Base-by-base conservation (phyloP, 2,888 invertebrate genomes). In the Auanema freiburgensis region DNA sequence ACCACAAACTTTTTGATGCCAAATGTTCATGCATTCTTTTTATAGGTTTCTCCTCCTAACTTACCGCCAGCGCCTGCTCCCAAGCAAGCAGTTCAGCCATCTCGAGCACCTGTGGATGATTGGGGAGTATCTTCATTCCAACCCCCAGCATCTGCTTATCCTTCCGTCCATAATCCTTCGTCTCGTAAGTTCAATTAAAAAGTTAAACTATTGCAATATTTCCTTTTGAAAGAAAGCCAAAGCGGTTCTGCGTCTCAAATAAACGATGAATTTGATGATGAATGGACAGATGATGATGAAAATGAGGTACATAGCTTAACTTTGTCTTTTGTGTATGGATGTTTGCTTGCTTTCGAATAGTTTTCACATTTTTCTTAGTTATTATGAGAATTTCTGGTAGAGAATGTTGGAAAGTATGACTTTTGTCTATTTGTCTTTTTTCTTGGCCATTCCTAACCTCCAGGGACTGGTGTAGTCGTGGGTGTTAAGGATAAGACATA, bases 211-310 rank as follows among this genome's bases (percentile, higher is more conserved):
- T 46, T 42, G 33, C 16, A 25, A 44, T 46, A 33, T 33, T 33
- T 33, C 8, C 8, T 8, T 33, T 33, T 33, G 3, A 5, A 8
- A 33, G 33, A 33, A 33, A 33, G 33, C 33, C 33, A 33, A 33
- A 33, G 14, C 58, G 60, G 86, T 0, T 95, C 92, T 10, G 95
- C 95, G 25, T 49, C 59, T 18, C 61, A 67, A 50, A 59, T 50
- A 24, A 62, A 49, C 23, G 80, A 83, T 43, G 81, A 81, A 63
- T 81, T 81, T 58, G 81, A 81, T 61, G 81, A 81, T 57, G 81
- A 81, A 41, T 81, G 81, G 81, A 76, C 81, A 1, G 82, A 83
- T 44, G 81, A 81, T 23, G 81, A 81, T 46, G 81, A 81, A 16
- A 78, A 83, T 12, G 63, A 73, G 60, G 79, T 79, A 43, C 56